phyloP scores from a whole-genome alignment of 2,797 vertebrate genomes.

The Stomatorhinus walkeri region DNA sequence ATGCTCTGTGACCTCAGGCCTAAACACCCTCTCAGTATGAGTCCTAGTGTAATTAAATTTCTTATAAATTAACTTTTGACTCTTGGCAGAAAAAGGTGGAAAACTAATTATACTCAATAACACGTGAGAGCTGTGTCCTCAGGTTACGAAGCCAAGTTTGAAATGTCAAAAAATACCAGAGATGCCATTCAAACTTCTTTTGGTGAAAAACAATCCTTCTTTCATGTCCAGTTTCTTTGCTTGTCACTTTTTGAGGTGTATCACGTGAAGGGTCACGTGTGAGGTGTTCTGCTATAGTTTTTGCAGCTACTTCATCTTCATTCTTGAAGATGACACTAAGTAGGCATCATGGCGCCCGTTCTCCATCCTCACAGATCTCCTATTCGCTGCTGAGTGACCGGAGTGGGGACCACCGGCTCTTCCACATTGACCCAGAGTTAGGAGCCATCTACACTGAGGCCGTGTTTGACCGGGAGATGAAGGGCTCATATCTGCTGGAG shows the following conservation, averaged over 20 bases:
- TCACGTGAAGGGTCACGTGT: neutral
- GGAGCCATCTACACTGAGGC: constrained; percentile 72
- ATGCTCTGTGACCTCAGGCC: neutral
- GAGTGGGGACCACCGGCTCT: constrained; percentile 69
- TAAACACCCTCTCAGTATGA: neutral
- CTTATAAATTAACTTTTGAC: neutral
- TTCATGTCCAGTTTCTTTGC: neutral
- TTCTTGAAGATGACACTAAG: too few relatives aligned
- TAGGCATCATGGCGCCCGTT: neutral
- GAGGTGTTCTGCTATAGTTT: neutral
- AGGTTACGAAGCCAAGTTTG: neutral
- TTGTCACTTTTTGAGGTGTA: neutral
- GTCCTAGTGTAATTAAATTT: constrained; percentile 3
- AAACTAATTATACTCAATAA: neutral
- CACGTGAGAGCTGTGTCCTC: neutral
- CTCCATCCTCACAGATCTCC: constrained; percentile 58
- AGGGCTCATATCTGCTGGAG: constrained; percentile 77
- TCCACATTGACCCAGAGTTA: constrained; percentile 66
- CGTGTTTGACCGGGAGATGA: constrained; percentile 78
- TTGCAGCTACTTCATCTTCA: neutral
- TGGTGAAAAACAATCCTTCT: neutral
- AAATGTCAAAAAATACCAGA: neutral
- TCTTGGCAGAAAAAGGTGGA: neutral
- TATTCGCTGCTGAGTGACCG: constrained; percentile 76
- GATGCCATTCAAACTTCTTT: constrained; percentile 1